A percentile compares a stretch with the other conserved stretches of the same genome.
phyloP scores from a whole-genome alignment of 2,888 invertebrate species.

The Shargacucullia verbasci region DNA sequence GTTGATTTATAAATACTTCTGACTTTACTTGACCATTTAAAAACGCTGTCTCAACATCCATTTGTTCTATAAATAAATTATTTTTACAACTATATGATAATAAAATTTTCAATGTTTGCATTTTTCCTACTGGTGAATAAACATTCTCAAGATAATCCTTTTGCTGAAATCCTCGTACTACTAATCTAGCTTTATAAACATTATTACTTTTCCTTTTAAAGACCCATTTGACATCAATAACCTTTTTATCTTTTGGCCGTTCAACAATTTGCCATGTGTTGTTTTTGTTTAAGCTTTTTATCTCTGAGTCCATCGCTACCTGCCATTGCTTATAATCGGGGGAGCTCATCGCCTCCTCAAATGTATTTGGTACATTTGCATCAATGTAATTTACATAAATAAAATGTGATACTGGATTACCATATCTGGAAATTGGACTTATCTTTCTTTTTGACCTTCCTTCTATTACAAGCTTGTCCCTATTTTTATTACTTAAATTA shows the following conservation, averaged over 20 bases:
- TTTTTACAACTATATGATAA: slow-evolving; percentile 54
- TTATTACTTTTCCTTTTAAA: slow-evolving; percentile 57
- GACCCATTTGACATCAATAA: slow-evolving; percentile 63
- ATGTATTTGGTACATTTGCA: slow-evolving; percentile 55
- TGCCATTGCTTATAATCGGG: slow-evolving; percentile 53
- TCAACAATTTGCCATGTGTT: slow-evolving; percentile 62
- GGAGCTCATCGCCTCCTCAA: slow-evolving; percentile 58
- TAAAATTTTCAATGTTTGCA: slow-evolving; percentile 55
- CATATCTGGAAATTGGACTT: slow-evolving; percentile 12
- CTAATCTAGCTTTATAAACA: slow-evolving; percentile 26
- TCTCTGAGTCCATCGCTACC: slow-evolving; percentile 60
- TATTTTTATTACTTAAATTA: background rate
- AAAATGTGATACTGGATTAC: slow-evolving; percentile 10
- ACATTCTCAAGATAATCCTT: slow-evolving; percentile 31
- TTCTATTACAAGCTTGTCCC: no score
- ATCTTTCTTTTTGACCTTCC: slow-evolving; percentile 10
- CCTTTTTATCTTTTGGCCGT: slow-evolving; percentile 54
- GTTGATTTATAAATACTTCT: slow-evolving; percentile 60
- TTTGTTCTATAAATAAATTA: slow-evolving; percentile 39
- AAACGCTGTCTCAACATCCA: slow-evolving; percentile 25
- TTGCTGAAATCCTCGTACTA: slow-evolving; percentile 45
- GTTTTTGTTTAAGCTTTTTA: slow-evolving; percentile 58
- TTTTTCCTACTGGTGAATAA: slow-evolving; percentile 57
- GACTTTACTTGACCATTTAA: slow-evolving; percentile 52
- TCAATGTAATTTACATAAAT: slow-evolving; percentile 50